phyloP scores from a whole-genome alignment of 2,113 vertebrate species.

The Ophthalmolycus amberensis region DNA sequence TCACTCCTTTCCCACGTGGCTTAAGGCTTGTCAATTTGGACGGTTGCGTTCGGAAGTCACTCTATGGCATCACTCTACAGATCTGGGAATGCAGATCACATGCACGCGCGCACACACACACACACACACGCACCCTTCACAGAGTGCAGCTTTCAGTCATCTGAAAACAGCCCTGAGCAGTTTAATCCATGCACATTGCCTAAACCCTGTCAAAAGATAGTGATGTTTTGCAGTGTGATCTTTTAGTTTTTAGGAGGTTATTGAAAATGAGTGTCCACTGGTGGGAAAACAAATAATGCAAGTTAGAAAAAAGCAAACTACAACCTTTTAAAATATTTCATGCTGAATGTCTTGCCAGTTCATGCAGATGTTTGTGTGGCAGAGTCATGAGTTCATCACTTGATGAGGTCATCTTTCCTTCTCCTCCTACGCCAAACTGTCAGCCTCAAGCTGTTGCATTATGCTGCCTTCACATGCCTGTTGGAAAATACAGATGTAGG shows the following conservation, averaged over 20 bases:
- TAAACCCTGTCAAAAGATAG: slow-evolving; percentile 18
- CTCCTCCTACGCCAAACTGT: background rate
- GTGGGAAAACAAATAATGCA: background rate
- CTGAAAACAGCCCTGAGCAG: slow-evolving; percentile 19
- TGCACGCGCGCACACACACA: background rate
- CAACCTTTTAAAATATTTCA: background rate
- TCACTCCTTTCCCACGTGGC: slow-evolving; percentile 38
- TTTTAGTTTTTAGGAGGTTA: background rate
- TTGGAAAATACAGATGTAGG: background rate
- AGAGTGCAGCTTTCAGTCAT: slow-evolving; percentile 24
- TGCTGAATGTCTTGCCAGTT: background rate
- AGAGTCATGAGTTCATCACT: slow-evolving; percentile 12
- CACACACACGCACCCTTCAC: background rate
- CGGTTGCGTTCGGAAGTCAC: slow-evolving; percentile 50
- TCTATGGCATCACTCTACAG: slow-evolving; percentile 42
- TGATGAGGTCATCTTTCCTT: slow-evolving; percentile 11
- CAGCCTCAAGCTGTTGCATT: background rate
- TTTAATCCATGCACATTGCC: slow-evolving; percentile 38
- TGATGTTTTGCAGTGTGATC: slow-evolving; percentile 5
- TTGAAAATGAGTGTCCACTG: background rate
- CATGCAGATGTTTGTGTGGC: background rate
- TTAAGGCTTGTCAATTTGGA: slow-evolving; percentile 37
- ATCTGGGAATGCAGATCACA: slow-evolving; percentile 5
- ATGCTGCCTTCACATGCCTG: slow-evolving; percentile 12
- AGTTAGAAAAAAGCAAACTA: background rate